These are phyloP conservation scores for Dryococelus australis DNA, from an alignment of 2,888 invertebrate genomes.

Conservation along the genomic window DNA sequence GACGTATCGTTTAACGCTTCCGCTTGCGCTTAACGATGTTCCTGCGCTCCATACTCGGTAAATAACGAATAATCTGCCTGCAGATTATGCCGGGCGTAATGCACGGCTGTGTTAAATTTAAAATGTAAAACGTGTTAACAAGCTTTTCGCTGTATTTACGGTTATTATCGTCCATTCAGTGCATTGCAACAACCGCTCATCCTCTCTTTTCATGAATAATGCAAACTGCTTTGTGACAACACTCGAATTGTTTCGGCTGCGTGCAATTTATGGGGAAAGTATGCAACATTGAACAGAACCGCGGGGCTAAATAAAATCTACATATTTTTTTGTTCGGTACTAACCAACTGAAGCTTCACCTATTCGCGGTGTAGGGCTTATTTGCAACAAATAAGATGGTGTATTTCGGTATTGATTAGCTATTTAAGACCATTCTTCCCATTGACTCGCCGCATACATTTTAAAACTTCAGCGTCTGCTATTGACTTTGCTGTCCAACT, in stretches of 20 bases:
- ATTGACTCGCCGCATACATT: too few relatives aligned
- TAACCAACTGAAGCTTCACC: too few relatives aligned
- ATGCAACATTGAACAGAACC: not conserved
- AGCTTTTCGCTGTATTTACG: constrained; percentile 7
- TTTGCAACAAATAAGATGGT: too few relatives aligned
- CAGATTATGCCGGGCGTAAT: not conserved
- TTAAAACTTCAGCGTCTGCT: too few relatives aligned
- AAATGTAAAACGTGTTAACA: constrained; percentile 10
- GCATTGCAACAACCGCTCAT: not conserved
- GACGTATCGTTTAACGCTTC: too few relatives aligned
- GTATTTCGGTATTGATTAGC: too few relatives aligned
- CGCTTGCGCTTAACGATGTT: too few relatives aligned
- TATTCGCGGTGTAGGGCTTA: too few relatives aligned
- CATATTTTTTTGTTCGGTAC: too few relatives aligned
- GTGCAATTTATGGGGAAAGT: not conserved
- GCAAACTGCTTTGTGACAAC: not conserved
- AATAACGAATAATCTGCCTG: not conserved
- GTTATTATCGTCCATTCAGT: constrained; percentile 2
- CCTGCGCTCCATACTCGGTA: not conserved
- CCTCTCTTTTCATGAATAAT: not conserved
- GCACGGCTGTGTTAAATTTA: not conserved
- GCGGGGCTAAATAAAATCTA: too few relatives aligned
- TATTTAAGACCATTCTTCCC: too few relatives aligned
- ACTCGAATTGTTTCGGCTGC: not conserved
- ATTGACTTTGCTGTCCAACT: too few relatives aligned